phyloP scores from a whole-genome alignment of 2,113 vertebrate genomes.

The Xenus cinereus region DNA sequence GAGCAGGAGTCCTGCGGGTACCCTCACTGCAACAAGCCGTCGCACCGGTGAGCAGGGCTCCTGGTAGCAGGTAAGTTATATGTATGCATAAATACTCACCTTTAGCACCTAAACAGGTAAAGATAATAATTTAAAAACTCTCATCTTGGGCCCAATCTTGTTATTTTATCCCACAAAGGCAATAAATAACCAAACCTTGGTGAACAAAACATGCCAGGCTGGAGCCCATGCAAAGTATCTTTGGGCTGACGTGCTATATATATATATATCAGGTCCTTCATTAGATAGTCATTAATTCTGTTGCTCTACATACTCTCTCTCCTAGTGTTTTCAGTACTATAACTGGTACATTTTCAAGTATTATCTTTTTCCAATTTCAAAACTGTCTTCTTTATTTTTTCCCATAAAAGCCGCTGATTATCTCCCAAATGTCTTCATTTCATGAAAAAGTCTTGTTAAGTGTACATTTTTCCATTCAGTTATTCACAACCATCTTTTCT shows the following conservation, averaged over 20 bases:
- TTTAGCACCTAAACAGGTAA: not conserved
- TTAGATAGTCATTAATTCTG: not conserved
- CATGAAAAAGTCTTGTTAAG: not conserved
- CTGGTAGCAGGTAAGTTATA: accelerated
- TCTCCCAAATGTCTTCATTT: not conserved
- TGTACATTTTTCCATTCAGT: not conserved
- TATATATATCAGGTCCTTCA: not conserved
- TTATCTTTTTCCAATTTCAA: not conserved
- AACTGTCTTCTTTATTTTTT: not conserved
- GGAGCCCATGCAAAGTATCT: not conserved
- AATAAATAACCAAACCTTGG: not conserved
- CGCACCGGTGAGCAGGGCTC: not conserved
- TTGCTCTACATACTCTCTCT: not conserved
- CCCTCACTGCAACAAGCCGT: not conserved
- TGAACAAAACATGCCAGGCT: not conserved
- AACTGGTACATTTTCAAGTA: not conserved
- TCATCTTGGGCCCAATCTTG: not conserved
- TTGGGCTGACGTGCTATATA: not conserved
- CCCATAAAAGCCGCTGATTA: not conserved
- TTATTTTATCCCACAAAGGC: not conserved
- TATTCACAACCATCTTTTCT: not conserved
- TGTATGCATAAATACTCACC: not conserved
- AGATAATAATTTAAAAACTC: not conserved
- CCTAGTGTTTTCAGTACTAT: not conserved
- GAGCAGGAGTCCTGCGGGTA: not conserved